Evolutionary conservation across 2,797 vertebrate species (phyloP), one percentile per base, ranked within the genome.

Genomic region (Todus mexicanus): DNA sequence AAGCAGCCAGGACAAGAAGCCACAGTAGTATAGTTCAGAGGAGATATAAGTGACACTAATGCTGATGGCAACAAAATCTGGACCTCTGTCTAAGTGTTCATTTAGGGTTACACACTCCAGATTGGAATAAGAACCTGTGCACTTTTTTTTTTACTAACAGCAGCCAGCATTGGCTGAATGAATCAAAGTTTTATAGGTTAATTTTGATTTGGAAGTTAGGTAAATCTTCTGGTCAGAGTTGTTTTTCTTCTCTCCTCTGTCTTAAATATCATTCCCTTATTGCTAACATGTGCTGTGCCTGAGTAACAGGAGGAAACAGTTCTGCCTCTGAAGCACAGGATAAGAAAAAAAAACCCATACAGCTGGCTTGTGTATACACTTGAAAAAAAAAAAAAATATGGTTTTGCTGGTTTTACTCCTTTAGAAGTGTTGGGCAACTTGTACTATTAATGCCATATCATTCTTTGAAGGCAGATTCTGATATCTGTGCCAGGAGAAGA

Each of bases 341-440:
- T 82, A 11, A 94, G 80, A 85, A 91, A 90, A 54, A 78, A 60
- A 33, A 33, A 27, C 13, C n/a, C 54, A 23, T 74, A 89, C 94
- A 96, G 95, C 93, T 96, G 95, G 85, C 86, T 94, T 87, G 43
- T 90, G 81, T 90, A 93, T 89, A 87, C 59, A 92, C 68, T 94
- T 87, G 53, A 11, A 85, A 92, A 93, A 74, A 53, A 82, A 92
- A 94, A 89, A 69, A 82, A 92, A 94, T 87, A 69, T 9, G 6
- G 10, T 69, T 45, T 94, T 87, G 78, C 86, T 2, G 2, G 9
- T 96, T 92, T 90, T 87, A 87, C 75, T 94, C 68, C 72, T 77
- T 96, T 90, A 93, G 93, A 95, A 94, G 94, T 92, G 93, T 93
- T 96, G 95, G 95, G 93, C 81, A 96, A 93, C 65, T 92, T 94